These are phyloP conservation scores for Ips typographus DNA, from an alignment of 1,140 invertebrate genomes.

Conservation along the genomic window DNA sequence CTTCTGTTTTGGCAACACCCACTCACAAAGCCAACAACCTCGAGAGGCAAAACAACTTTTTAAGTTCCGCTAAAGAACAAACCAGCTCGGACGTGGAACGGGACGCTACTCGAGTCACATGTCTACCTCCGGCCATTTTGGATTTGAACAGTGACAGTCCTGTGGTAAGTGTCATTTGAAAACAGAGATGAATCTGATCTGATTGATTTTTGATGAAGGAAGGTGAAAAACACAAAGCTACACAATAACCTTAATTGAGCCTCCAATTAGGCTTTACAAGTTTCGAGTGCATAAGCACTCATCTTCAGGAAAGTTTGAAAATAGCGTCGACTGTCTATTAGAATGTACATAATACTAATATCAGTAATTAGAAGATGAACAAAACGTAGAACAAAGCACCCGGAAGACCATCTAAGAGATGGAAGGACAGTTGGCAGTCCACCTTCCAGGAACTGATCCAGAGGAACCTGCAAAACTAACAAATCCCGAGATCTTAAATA, in stretches of 20 bases:
- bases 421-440: too few relatives aligned
- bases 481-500: too few relatives aligned
- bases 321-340: too few relatives aligned
- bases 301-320: too few relatives aligned
- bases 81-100: conserved; percentile 63
- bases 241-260: not conserved
- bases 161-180: conserved; percentile 54
- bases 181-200: not conserved
- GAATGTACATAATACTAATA: too few relatives aligned
- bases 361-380: too few relatives aligned
- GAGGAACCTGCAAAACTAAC: too few relatives aligned
- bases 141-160: conserved; percentile 68
- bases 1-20: conserved; percentile 31
- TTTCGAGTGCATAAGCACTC: too few relatives aligned
- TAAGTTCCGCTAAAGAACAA: conserved; percentile 52
- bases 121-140: conserved; percentile 77
- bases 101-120: conserved; percentile 66
- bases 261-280: not conserved
- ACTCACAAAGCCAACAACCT: conserved; percentile 29
- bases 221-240: not conserved
- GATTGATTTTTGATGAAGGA: not conserved
- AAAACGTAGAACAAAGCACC: too few relatives aligned
- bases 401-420: too few relatives aligned
- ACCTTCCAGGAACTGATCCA: too few relatives aligned
- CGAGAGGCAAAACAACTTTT: conserved; percentile 20